These are phyloP conservation scores for Protobothrops mucrosquamatus DNA, from an alignment of 2,113 vertebrate genomes.

Conservation along the genomic window DNA sequence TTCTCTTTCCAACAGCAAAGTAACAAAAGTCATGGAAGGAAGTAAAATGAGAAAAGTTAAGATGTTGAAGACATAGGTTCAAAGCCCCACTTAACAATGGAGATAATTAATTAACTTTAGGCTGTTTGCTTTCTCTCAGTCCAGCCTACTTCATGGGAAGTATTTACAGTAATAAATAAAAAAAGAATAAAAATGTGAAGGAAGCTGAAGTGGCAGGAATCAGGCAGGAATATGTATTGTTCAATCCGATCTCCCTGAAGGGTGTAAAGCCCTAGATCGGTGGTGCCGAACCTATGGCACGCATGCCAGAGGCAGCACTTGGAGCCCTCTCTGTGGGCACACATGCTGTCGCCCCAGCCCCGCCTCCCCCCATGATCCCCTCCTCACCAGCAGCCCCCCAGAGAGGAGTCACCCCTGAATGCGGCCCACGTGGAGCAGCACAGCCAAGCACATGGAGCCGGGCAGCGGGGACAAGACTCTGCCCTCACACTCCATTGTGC, in stretches of 20 bases:
- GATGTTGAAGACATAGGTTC: background rate
- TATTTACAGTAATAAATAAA: background rate
- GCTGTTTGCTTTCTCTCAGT: background rate
- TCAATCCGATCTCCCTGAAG: background rate
- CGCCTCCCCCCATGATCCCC: too few species aligned
- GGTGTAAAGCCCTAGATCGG: background rate
- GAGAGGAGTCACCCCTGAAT: too few species aligned
- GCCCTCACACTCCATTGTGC: too few species aligned
- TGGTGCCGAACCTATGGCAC: too few species aligned
- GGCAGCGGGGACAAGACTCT: too few species aligned
- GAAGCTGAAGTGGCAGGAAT: background rate
- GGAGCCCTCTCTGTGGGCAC: too few species aligned
- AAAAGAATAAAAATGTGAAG: background rate
- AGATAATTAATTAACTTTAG: background rate
- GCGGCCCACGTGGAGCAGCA: too few species aligned
- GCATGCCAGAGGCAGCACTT: too few species aligned
- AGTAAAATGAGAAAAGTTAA: background rate
- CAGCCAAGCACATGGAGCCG: too few species aligned
- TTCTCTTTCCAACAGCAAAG: slow-evolving; percentile 15
- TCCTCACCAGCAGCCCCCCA: too few species aligned
- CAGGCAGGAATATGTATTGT: background rate
- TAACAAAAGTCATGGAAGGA: background rate
- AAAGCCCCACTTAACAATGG: background rate
- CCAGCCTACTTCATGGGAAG: background rate
- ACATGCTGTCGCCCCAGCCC: too few species aligned